These are phyloP conservation scores for Euphonia xanthogaster DNA, from an alignment of 2,797 vertebrate genomes.

Conservation along the genomic window DNA sequence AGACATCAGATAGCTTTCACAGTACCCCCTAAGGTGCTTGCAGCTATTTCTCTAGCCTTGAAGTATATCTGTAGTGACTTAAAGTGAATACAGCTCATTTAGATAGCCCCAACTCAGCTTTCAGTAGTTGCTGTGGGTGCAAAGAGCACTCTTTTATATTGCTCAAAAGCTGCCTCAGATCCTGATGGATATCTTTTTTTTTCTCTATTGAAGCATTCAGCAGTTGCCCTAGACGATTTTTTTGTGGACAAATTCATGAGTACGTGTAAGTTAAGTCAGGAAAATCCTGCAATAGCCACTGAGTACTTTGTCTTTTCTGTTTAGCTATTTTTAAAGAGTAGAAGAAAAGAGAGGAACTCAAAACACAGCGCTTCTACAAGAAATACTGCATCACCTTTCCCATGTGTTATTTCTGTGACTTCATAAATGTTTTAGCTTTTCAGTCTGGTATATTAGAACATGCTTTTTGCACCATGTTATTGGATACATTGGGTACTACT, in stretches of 20 bases:
- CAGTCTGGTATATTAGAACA: background rate
- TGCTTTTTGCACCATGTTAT: rapidly evolving
- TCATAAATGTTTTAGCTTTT: background rate
- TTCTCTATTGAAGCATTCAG: background rate
- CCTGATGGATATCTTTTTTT: background rate
- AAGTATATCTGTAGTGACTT: background rate
- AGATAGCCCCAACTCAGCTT: background rate
- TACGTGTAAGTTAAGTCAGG: background rate
- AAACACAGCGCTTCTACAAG: background rate
- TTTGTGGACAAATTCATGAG: background rate
- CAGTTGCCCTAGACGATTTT: background rate
- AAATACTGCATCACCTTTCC: background rate
- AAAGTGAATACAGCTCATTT: background rate
- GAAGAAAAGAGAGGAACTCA: background rate
- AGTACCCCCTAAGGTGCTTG: background rate
- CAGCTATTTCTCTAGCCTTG: background rate
- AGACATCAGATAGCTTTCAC: background rate
- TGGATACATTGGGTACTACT: background rate
- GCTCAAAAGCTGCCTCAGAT: background rate
- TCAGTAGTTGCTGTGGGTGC: background rate
- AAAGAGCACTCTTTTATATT: background rate
- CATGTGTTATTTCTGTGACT: background rate
- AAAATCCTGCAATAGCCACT: background rate
- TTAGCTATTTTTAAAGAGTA: background rate
- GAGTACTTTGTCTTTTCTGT: background rate